These are phyloP conservation scores for Neodiprion pinetum DNA, from an alignment of 1,140 invertebrate species.

Conservation along the genomic window DNA sequence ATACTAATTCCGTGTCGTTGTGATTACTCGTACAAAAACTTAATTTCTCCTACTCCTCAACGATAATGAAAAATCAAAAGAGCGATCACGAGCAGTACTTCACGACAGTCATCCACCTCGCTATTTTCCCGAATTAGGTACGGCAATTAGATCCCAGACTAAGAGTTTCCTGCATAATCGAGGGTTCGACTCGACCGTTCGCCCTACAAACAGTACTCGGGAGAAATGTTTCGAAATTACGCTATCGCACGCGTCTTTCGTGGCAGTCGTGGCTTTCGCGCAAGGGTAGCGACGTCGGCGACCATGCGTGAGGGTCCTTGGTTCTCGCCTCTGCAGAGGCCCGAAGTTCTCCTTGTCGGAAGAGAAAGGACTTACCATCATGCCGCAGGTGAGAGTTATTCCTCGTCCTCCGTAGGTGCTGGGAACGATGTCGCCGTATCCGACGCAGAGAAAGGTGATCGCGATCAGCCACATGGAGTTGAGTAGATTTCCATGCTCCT, in stretches of 20 bases:
- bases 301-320: not conserved
- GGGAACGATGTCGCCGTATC: constrained; percentile 89
- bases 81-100: too few relatives aligned
- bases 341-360: constrained; percentile 24
- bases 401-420: constrained; percentile 93
- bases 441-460: constrained; percentile 85
- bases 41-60: too few relatives aligned
- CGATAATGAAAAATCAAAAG: too few relatives aligned
- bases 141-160: too few relatives aligned
- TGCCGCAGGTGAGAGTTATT: constrained; percentile 89
- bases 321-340: constrained; percentile 5
- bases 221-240: too few relatives aligned
- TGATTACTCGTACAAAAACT: too few relatives aligned
- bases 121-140: too few relatives aligned
- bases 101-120: too few relatives aligned
- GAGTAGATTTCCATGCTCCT: constrained; percentile 88
- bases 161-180: too few relatives aligned
- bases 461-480: constrained; percentile 94
- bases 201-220: too few relatives aligned
- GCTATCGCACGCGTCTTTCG: not conserved
- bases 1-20: too few relatives aligned
- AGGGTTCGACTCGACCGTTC: too few relatives aligned
- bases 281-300: not conserved
- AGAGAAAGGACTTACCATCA: constrained; percentile 81
- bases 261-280: not conserved